phyloP scores from a whole-genome alignment of 2,888 invertebrate genomes.

The Acrocyrtus sp. region DNA sequence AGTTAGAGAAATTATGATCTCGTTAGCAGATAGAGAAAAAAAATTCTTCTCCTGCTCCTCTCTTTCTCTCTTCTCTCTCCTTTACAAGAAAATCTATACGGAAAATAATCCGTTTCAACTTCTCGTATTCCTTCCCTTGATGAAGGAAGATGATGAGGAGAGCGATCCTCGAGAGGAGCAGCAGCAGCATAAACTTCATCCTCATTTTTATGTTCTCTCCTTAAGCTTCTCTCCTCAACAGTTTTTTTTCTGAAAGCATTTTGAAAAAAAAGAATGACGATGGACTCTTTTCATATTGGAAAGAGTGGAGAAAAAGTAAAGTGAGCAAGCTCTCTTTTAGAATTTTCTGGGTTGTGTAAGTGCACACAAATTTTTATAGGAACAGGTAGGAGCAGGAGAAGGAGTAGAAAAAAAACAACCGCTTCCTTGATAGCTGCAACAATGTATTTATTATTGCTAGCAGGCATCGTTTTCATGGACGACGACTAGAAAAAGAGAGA shows the following conservation, averaged over 20 bases:
- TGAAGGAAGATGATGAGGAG: not conserved
- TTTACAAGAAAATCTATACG: too few species aligned
- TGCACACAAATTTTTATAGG: too few species aligned
- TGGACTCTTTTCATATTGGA: too few species aligned
- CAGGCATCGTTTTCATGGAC: conserved; percentile 38
- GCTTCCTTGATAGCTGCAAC: conserved; percentile 14
- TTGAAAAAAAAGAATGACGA: too few species aligned
- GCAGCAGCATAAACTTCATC: not conserved
- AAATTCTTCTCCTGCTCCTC: conserved; percentile 13
- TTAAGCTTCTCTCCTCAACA: not conserved
- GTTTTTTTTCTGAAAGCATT: too few species aligned
- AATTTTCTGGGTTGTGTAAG: too few species aligned
- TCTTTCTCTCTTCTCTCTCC: conserved; percentile 6
- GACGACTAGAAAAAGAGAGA: too few species aligned
- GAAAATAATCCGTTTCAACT: too few species aligned
- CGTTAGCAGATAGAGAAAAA: conserved; percentile 49
- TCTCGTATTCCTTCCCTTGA: not conserved
- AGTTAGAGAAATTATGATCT: conserved; percentile 59
- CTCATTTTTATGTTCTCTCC: not conserved
- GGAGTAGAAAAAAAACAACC: too few species aligned
- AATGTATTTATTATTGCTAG: conserved; percentile 35
- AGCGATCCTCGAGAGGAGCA: conserved; percentile 2
- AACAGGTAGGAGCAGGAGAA: not conserved
- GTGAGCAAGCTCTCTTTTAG: too few species aligned
- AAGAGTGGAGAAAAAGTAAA: too few species aligned